Base-by-base conservation (phyloP, 2,888 invertebrate genomes). In the Dryocosmus kuriphilus region DNA sequence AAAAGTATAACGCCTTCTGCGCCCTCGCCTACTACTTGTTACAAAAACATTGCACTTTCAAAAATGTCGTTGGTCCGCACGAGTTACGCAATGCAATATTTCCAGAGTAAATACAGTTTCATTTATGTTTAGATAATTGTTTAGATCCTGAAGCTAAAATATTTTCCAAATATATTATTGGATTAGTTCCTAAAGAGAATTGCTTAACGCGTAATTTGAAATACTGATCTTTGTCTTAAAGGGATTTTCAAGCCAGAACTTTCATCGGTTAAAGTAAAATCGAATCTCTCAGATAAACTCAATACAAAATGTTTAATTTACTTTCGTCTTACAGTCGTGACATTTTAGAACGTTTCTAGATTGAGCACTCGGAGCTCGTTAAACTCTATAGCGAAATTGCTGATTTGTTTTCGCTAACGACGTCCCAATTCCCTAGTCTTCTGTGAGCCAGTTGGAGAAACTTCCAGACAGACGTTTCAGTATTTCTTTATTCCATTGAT, bases 341-440 rank as follows among this genome's bases (percentile, higher is more conserved):
- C 71, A 32, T 80, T 82, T 81, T 80, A 71, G 51, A 83, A 77
- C 63, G 30, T 51, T 76, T 71, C 80, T 78, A 80, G 78, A 63
- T 75, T 76, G 84, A 82, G 85, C 86, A 84, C 82, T 84, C 78
- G 78, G 76, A 78, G 80, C 81, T 86, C 86, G 85, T 87, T 87
- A 86, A 86, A 82, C 82, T 82, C 81, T 81, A 80, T 75, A 79
- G 83, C 83, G 83, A 83, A 85, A 87, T 87, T 85, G 85, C 80
- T 85, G 86, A 87, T 87, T 86, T 85, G 86, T 87, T 84, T 84
- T 84, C 82, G 81, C 86, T 87, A 87, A 87, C 85, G 86, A 86
- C 81, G 85, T 78, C 78, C 75, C 71, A 71, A 30, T 71, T 71
- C 51, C 32, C 32, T 60, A 65, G 63, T 74, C 46, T 51, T 51